Base-by-base conservation (phyloP, 2,113 vertebrate species). In the Centrocercus urophasianus region DNA sequence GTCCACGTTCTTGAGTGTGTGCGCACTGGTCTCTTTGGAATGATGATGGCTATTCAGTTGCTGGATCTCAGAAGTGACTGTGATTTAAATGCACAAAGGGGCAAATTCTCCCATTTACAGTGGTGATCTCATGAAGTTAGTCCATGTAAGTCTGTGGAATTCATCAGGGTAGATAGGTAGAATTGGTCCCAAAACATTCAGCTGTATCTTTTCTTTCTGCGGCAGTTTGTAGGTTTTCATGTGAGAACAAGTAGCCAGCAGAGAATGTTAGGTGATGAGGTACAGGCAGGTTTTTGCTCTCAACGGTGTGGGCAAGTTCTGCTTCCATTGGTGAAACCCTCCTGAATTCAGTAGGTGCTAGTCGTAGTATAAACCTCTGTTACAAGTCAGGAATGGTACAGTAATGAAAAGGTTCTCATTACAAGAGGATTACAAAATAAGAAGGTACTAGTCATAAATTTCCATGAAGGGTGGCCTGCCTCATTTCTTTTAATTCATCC, bases 401-500 rank as follows among this genome's bases (percentile, higher is more conserved):
- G 61, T 81, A 77, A 86, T 71, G 87, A 85, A 76, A 74, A 93
- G 70, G 88, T 75, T 93, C 88, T 95, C 83, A 76, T 94, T 95
- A 94, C 93, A 90, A 79, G 83, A 93, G 80, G 93, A 84, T 96
- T 95, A 96, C 93, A 84, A 93, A 97, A 93, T 93, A 90, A 92
- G 89, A 80, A 93, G 94, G 83, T 90, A 42, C 83, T 93, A 94
- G 93, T 94, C 83, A 72, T 91, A 95, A 74, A 95, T 95, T 95
- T 96, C 95, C 48, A 45, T 94, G 88, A 96, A 95, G 91, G 80
- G 73, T 96, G 85, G 83, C 86, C 83, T 95, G 83, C 86, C 83
- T 95, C 77, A 32, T 95, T 95, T 93, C 87, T 95, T 93, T 65
- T 91, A 96, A 89, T 93, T 95, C 89, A 79, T 94, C 90, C 76